Conservation (phyloP, 2,888 invertebrate genomes). For the Sphaerophoria taeniata region DNA sequence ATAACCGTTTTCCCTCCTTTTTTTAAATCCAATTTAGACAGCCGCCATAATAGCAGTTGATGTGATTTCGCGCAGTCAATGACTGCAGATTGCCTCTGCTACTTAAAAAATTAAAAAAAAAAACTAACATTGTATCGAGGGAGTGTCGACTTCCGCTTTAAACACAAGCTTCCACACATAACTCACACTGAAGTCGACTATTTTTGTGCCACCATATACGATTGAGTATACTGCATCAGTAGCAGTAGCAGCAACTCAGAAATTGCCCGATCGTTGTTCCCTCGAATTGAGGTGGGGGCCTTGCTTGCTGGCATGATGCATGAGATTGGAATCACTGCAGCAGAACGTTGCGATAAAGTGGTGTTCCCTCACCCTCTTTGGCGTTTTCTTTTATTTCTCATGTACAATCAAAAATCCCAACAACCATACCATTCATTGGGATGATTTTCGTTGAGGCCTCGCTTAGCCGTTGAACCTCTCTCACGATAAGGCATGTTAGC, state of each 20-base stretch:
- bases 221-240: background rate
- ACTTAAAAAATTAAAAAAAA: slow-evolving; percentile 40
- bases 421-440: slow-evolving; percentile 71
- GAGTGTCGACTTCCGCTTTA: slow-evolving; percentile 74
- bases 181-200: slow-evolving; percentile 68
- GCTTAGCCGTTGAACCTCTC: slow-evolving; percentile 64
- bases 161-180: slow-evolving; percentile 69
- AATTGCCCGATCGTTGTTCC: slow-evolving; percentile 64
- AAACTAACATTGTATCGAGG: slow-evolving; percentile 62
- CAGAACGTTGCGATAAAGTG: slow-evolving; percentile 75
- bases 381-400: background rate
- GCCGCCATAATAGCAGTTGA: slow-evolving; percentile 68
- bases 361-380: slow-evolving; percentile 47
- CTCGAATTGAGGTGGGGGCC: slow-evolving; percentile 72
- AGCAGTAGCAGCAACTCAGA: slow-evolving; percentile 13
- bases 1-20: slow-evolving; percentile 45
- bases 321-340: slow-evolving; percentile 74
- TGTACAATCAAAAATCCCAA: slow-evolving; percentile 65
- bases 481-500: slow-evolving; percentile 57
- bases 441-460: slow-evolving; percentile 46
- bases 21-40: slow-evolving; percentile 66
- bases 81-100: slow-evolving; percentile 62
- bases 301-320: slow-evolving; percentile 69
- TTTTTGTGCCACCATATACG: slow-evolving; percentile 48
- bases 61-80: slow-evolving; percentile 70